Base-by-base conservation (phyloP, 2,113 vertebrate genomes). In the Puffinus mauretanicus region DNA sequence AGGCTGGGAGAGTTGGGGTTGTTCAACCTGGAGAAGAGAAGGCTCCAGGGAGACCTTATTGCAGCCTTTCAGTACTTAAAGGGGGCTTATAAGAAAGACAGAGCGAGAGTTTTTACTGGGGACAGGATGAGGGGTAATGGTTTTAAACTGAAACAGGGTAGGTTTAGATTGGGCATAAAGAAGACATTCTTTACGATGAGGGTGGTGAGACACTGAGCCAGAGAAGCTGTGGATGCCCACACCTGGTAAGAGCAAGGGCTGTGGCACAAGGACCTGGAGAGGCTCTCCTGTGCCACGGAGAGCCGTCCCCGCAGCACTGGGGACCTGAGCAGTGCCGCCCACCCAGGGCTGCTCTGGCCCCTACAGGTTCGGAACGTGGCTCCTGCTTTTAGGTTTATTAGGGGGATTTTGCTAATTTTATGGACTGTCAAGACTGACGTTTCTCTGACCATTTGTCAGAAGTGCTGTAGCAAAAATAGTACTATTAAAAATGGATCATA, bases 371-470 rank as follows among this genome's bases (percentile, higher is more conserved):
- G 3, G 79, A 61, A 90, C 73, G 22, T 40, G 34, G 17, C 42
- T 96, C 49, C 64, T 76, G 20, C 34, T 91, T 91, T 92, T 79
- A 66, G 55, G 52, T 75, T 72, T 88, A 22, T 62, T 66, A 84
- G 51, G 32, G 25, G 25, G 10, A 62, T 36, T 67, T 72, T 91
- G 60, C 81, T 93, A 80, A 95, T 94, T 96, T 89, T 94, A 65
- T 34, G 29, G 40, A 26, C 73, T 83, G 77, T 67, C 61, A 49
- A 69, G 90, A 75, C 54, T 88, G 90, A 86, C 6, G 0, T 88
- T 92, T 79, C 88, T 85, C 77, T 93, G 95, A 78, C 88, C 95
- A 94, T 93, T 94, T 94, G 61, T 96, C 93, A 94, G 70, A 94
- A 80, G 44, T 2, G 10, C 51, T 80, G 81, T 40, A 65, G 93